These are phyloP conservation scores for Amphiprion ocellaris DNA, from an alignment of 2,113 vertebrate species.

Conservation along the genomic window DNA sequence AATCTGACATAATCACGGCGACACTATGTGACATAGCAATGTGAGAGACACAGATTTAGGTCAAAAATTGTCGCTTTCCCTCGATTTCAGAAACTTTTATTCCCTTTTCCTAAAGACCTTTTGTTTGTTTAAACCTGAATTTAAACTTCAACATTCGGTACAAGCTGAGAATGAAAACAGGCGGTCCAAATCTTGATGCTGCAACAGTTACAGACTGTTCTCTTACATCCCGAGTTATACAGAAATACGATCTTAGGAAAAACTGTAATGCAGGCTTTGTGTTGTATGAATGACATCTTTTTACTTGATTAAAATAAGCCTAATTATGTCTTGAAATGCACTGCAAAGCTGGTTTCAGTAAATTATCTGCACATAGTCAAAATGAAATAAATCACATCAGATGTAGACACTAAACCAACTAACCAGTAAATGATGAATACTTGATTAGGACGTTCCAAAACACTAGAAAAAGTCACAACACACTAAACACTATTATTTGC, in stretches of 20 bases:
- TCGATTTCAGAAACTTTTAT: neutral
- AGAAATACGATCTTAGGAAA: neutral
- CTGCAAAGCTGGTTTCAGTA: too few species aligned
- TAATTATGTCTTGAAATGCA: too few species aligned
- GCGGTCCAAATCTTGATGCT: neutral
- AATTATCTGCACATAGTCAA: neutral
- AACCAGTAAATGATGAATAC: neutral
- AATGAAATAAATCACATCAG: conserved; percentile 1
- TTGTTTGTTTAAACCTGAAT: conserved; percentile 1
- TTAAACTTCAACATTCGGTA: conserved; percentile 15
- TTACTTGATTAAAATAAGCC: too few species aligned
- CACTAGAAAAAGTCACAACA: neutral
- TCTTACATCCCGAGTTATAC: neutral
- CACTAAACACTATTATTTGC: too few species aligned
- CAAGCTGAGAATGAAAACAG: neutral
- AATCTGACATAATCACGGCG: conserved; percentile 19
- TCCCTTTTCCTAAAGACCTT: neutral
- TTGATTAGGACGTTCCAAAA: neutral
- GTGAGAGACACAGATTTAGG: neutral
- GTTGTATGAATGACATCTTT: too few species aligned
- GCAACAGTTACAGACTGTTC: neutral
- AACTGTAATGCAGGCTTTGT: too few species aligned
- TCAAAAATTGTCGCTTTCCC: conserved; percentile 1
- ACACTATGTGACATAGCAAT: conserved; percentile 15
- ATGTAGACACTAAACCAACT: neutral